These are phyloP conservation scores for Triplophysa yarkandensis DNA, from an alignment of 2,797 vertebrate species.

Conservation along the genomic window DNA sequence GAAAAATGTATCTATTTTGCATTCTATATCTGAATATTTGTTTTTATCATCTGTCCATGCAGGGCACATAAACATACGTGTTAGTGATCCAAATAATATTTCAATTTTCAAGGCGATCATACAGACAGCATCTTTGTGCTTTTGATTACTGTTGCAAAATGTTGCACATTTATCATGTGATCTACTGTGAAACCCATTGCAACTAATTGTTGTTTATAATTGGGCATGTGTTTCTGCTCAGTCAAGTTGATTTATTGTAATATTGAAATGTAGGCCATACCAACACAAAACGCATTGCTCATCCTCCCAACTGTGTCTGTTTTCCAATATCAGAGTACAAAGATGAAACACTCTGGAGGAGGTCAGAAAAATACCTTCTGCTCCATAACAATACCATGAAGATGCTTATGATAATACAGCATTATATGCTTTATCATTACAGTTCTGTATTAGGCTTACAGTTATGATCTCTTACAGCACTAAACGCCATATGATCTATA, in stretches of 20 bases:
- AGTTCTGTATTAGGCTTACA: conserved; percentile 17
- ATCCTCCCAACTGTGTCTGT: conserved; percentile 20
- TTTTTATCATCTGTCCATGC: neutral
- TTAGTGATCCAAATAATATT: conserved; percentile 27
- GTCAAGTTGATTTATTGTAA: conserved; percentile 55
- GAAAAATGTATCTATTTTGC: neutral
- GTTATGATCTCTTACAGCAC: neutral
- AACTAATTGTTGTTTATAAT: conserved; percentile 61
- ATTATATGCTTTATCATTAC: neutral
- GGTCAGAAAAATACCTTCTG: neutral
- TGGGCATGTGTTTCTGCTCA: conserved; percentile 41
- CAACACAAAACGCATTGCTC: conserved; percentile 53
- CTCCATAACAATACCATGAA: conserved; percentile 3
- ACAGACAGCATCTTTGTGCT: conserved; percentile 6
- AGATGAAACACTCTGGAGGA: neutral
- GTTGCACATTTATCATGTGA: conserved; percentile 39
- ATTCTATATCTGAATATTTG: neutral
- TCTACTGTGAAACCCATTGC: conserved; percentile 46
- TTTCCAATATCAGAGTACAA: conserved; percentile 31
- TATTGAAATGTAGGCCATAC: conserved; percentile 47
- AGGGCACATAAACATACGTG: conserved; percentile 8
- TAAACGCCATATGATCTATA: neutral
- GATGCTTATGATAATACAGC: neutral
- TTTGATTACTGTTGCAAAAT: conserved; percentile 1
- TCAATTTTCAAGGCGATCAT: conserved; percentile 22